Evolutionary conservation across 2,888 invertebrate genomes (phyloP), one percentile per base, ranked within the genome.

Genomic region (Apotomis capreana): DNA sequence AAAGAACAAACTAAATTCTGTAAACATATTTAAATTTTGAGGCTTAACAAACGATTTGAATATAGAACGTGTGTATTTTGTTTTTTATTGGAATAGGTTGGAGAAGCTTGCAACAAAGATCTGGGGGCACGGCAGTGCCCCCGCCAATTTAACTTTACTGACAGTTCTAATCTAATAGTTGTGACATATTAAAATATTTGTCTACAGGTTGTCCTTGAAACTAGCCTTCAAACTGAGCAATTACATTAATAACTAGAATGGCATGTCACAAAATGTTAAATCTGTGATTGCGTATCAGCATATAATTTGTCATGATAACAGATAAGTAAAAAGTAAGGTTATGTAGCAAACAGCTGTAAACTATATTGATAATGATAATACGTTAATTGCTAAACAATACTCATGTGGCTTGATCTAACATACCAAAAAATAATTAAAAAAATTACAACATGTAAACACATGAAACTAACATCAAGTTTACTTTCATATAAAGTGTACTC

Each of bases 311-410:
- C 44, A 26, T 54, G 44, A 65, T 26, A 40, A 51, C 5, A 51
- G 70, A 71, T 71, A 71, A 70, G 8, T 9, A 46, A 67, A 57
- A 62, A 62, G 57, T 71, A 62, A 62, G 71, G 71, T 71, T 68
- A 71, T 15, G 36, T 49, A 8, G 10, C 13, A 46, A 12, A 15
- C 46, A 65, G 12, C 55, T 65, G 55, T 55, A 54, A 12, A 65
- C 36, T 57, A 65, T 5, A 54, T 3, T 5, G 36, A 65, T 65
- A 65, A 57, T 5, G 36, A 65, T 65, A 65, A 57, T n/a, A 26
- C 1, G 10, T 46, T 26, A 46, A 65, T 65, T 26, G n/a, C 55
- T 12, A 65, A 61, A 49, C 49, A 49, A 49, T 59, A 26, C 26
- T 52, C 52, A 26, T 10, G 44, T 44, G 36, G 37, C 49, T 57